These are phyloP conservation scores for Athripsodes cinereus DNA, from an alignment of 2,888 invertebrate genomes.

Conservation along the genomic window DNA sequence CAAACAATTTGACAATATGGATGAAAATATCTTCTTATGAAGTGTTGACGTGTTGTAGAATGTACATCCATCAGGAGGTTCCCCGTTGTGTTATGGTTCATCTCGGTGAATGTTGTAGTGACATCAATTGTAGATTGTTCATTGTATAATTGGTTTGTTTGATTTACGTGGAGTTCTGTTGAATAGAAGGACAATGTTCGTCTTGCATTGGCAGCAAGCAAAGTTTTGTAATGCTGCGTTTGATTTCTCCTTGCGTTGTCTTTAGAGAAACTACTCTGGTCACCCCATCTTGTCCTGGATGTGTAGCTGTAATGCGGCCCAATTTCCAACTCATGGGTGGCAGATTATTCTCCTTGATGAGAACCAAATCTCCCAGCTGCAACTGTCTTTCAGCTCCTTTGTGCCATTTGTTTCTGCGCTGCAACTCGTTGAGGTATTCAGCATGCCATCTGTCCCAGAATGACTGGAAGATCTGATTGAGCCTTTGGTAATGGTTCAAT, in stretches of 20 bases:
- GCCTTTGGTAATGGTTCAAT: neutral
- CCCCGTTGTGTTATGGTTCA: too few relatives aligned
- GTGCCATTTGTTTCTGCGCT: neutral
- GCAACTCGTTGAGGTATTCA: conserved; percentile 1
- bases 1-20: too few relatives aligned
- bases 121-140: too few relatives aligned
- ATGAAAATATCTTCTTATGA: too few relatives aligned
- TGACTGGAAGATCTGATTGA: neutral
- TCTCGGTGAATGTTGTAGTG: too few relatives aligned
- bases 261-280: neutral
- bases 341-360: neutral
- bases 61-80: too few relatives aligned
- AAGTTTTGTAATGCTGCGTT: conserved; percentile 1
- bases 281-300: neutral
- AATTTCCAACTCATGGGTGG: neutral
- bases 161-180: too few relatives aligned
- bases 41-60: too few relatives aligned
- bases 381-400: neutral
- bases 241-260: neutral
- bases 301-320: neutral
- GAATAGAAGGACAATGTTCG: too few relatives aligned
- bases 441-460: neutral
- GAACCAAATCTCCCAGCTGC: neutral
- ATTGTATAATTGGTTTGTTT: too few relatives aligned
- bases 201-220: neutral